Evolutionary conservation across 2,113 vertebrate species (phyloP).

Genomic region (Poeciliopsis turrubarensis): DNA sequence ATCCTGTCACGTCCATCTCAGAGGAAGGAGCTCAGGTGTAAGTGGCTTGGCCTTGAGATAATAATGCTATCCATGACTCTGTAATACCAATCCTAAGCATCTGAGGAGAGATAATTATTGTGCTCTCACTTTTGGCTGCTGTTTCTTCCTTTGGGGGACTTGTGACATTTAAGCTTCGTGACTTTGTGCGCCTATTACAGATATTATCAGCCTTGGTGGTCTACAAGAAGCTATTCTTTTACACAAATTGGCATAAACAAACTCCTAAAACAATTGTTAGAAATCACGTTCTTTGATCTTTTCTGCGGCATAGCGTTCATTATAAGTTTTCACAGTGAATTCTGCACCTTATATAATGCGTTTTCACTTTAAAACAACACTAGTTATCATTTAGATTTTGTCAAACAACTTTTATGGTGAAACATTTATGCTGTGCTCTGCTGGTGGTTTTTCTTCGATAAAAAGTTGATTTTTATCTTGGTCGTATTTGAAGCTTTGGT

Average conservation of each 20-base stretch:
- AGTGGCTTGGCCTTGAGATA: neutral
- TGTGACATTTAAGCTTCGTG: conserved; percentile 7
- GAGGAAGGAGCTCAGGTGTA: conserved; percentile 29
- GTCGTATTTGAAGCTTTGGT: neutral
- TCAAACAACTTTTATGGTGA: neutral
- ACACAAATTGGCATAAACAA: neutral
- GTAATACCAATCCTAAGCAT: conserved; percentile 32
- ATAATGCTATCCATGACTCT: conserved; percentile 5
- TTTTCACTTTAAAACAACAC: too few species aligned
- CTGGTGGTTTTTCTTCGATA: neutral
- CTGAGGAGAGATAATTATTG: conserved; percentile 38
- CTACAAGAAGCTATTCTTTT: neutral
- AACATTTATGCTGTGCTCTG: neutral
- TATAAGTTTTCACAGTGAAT: neutral
- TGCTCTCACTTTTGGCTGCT: conserved; percentile 14
- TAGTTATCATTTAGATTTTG: neutral
- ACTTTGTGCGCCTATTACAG: neutral
- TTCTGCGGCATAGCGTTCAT: neutral
- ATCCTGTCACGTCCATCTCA: neutral
- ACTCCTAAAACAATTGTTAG: neutral
- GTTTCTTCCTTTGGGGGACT: conserved; percentile 17
- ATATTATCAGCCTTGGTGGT: neutral
- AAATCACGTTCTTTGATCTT: neutral
- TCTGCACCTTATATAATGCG: too few species aligned
- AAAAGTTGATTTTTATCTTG: neutral